Percentiles rank a stretch among this genome's conserved stretches.
Conservation (phyloP, 64 coral and sea anemone genomes). For the Montipora efflorescens region DNA sequence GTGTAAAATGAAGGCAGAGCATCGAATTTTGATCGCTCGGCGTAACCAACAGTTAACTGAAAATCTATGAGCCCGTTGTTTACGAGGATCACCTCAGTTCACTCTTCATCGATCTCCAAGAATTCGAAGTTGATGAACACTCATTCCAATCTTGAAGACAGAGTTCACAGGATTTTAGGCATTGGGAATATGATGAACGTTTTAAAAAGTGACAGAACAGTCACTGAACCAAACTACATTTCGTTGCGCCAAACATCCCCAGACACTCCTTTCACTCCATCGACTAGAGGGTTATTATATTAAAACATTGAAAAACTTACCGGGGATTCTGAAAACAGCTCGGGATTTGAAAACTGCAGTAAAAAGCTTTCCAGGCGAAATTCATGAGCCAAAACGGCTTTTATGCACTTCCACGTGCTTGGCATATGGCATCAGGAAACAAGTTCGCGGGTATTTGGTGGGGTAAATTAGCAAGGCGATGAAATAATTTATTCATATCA, state of each 20-base stretch:
- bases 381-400: constrained; percentile 12
- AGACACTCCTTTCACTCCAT: neutral
- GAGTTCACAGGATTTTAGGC: no score
- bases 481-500: neutral
- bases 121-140: neutral
- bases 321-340: constrained; percentile 36
- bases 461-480: neutral
- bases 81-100: no score
- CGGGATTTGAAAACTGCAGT: constrained; percentile 11
- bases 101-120: no score
- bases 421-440: neutral
- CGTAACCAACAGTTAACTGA: neutral
- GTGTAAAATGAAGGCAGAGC: neutral
- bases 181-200: no score
- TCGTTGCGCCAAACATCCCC: neutral
- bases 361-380: constrained; percentile 3
- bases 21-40: neutral
- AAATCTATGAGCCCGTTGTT: no score
- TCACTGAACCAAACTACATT: no score
- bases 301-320: constrained; percentile 1
- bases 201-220: no score
- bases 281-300: no score
- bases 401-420: neutral
- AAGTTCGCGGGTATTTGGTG: neutral
- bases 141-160: neutral